Base-by-base conservation (phyloP, 2,797 vertebrate species). In the Sebastolobus altivelis region DNA sequence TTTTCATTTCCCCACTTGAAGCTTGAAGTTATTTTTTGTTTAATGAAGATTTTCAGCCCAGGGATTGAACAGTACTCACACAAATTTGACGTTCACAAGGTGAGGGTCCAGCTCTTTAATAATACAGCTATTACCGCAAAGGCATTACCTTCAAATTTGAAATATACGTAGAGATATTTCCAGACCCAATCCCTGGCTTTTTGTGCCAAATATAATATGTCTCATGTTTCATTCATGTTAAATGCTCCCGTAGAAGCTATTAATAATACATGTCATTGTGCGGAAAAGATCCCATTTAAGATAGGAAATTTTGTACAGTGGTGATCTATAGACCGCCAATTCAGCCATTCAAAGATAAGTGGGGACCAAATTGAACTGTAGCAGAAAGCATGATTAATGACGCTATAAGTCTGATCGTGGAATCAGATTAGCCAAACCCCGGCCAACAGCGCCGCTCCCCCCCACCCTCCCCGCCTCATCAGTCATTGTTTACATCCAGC, bases 401-500 rank as follows among this genome's bases (percentile, higher is more conserved):
- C 13, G 65, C 78, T 74, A 68, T 60, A 71, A 87, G 40, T 73
- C 79, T 83, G 88, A 93, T 85, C n/a, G 13, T 61, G 84, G 70
- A 46, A 89, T 90, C 87, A 81, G 87, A 92, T 93, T 85, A 89
- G 79, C 73, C 84, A 65, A 77, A 76, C 79, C 71, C 55, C 31
- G 76, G 78, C 69, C 75, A 46, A 60, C 73, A 29, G 68, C 61
- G 20, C 79, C 60, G 49, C 20, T 1, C 71, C 38, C 13, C 43
- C 22, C 68, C 43, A 8, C 61, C 73, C 67, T 59, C 29, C 38
- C 76, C 2, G 16, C 72, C 74, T 93, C 90, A 91, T 91, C 90
- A 87, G 92, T 92, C 76, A 56, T 92, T 95, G 96, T 97, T 98
- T 97, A 97, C 95, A 95, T 94, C 91, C 88, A 93, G 92, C 59